Percentiles rank a stretch among this genome's conserved stretches.
phyloP scores from a whole-genome alignment of 2,888 invertebrate genomes.

The Noctua pronuba region DNA sequence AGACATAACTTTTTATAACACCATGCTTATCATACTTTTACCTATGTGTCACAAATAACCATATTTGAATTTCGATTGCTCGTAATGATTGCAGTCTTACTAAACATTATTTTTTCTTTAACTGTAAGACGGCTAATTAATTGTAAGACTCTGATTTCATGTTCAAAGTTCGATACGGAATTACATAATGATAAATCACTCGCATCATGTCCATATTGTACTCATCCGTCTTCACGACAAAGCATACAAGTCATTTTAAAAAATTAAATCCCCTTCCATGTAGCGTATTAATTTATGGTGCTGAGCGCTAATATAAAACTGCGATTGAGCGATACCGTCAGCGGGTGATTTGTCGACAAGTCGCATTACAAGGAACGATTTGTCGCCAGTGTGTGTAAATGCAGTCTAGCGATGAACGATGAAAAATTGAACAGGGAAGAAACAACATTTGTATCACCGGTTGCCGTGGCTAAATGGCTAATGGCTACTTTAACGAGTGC shows the following conservation, averaged over 20 bases:
- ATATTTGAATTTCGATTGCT: too few relatives aligned
- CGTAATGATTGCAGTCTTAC: not conserved
- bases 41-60: too few relatives aligned
- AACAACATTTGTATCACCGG: constrained; percentile 24
- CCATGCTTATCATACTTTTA: too few relatives aligned
- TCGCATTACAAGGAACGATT: constrained; percentile 33
- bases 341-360: constrained; percentile 40
- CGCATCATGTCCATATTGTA: constrained; percentile 27
- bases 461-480: constrained; percentile 25
- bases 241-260: constrained; percentile 28
- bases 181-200: constrained; percentile 22
- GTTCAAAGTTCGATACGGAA: not conserved
- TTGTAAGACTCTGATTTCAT: not conserved
- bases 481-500: constrained; percentile 25
- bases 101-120: not conserved
- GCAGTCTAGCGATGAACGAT: constrained; percentile 24
- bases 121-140: not conserved
- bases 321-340: constrained; percentile 56
- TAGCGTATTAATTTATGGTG: constrained; percentile 48
- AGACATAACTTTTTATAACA: too few relatives aligned
- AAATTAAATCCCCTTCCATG: constrained; percentile 41
- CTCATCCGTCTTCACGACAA: constrained; percentile 30
- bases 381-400: constrained; percentile 45
- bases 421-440: constrained; percentile 44
- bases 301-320: constrained; percentile 38